Conservation (phyloP, 2,888 invertebrate genomes). For the Hyppa rectilinea region DNA sequence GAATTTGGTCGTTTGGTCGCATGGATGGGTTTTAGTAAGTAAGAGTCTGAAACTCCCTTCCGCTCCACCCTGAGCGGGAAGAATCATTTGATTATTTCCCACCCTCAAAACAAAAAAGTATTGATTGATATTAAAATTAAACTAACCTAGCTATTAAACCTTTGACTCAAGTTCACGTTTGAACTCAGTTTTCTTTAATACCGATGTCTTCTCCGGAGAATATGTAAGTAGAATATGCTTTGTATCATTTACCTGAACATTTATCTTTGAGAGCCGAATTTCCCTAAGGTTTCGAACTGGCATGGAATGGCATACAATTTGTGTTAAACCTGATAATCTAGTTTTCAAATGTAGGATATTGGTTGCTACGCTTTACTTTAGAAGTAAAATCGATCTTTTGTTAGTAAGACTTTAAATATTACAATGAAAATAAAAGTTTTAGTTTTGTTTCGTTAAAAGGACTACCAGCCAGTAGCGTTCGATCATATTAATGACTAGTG, state of each 20-base stretch:
- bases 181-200: neutral
- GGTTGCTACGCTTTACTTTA: neutral
- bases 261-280: conserved; percentile 37
- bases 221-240: conserved; percentile 5
- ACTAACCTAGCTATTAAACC: neutral
- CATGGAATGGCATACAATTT: conserved; percentile 19
- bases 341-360: neutral
- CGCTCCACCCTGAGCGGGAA: too few relatives aligned
- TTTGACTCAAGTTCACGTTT: too few relatives aligned
- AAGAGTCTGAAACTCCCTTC: too few relatives aligned
- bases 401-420: too few relatives aligned
- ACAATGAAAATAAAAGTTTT: too few relatives aligned
- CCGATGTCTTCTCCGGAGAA: conserved; percentile 12
- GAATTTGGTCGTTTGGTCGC: too few relatives aligned
- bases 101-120: too few relatives aligned
- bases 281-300: conserved; percentile 40
- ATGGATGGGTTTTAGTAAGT: too few relatives aligned
- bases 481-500: too few relatives aligned
- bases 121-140: neutral
- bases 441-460: neutral
- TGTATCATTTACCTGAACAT: conserved; percentile 40
- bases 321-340: neutral
- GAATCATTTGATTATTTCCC: too few relatives aligned
- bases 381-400: neutral
- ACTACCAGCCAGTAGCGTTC: too few relatives aligned